Evolutionary conservation across 2,797 vertebrate species (phyloP), one percentile per base, ranked within the genome.

Genomic region (Clarias platycephalus): DNA sequence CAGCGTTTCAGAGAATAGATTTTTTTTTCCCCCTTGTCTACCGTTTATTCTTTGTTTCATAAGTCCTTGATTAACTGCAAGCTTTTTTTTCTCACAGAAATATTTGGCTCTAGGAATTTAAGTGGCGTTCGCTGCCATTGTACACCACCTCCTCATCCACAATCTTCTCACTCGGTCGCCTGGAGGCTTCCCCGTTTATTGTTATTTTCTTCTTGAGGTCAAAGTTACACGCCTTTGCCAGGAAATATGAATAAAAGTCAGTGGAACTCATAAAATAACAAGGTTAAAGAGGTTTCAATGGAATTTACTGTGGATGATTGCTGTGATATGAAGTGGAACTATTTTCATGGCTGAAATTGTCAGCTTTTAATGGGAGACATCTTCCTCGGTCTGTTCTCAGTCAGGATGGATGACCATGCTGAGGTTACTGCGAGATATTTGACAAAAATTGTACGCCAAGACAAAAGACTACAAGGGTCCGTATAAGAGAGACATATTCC

Each of bases 171-270:
- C 64, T 58, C 76, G 62, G 66, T 78, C 2, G 86, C 78, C 78
- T 84, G 4, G 85, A 88, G 89, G 86, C 88, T 90, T 75, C 85
- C 82, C 82, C 87, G 89, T 92, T 93, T 93, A 88, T 92, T 93
- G 91, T 93, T 86, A 91, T 87, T 77, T 83, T 83, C 87, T 85
- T 87, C 81, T 85, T 82, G 80, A 86, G 88, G 88, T 81, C 63
- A 83, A 83, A 68, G 88, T 83, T 88, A 70, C 80, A 85, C 40
- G 2, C 58, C 13, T 37, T 22, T 84, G 90, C 92, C 93, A 94
- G 92, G 90, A 93, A 92, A 93, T 91, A 91, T 89, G 87, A 92
- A 94, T 91, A 90, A 92, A 93, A 90, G 89, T 88, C 74, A 83
- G 86, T 86, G 89, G 78, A 44, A 86, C 2, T 80, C 81, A 87